These are phyloP conservation scores for Micromesistius poutassou DNA, from an alignment of 2,797 vertebrate species.

Conservation along the genomic window DNA sequence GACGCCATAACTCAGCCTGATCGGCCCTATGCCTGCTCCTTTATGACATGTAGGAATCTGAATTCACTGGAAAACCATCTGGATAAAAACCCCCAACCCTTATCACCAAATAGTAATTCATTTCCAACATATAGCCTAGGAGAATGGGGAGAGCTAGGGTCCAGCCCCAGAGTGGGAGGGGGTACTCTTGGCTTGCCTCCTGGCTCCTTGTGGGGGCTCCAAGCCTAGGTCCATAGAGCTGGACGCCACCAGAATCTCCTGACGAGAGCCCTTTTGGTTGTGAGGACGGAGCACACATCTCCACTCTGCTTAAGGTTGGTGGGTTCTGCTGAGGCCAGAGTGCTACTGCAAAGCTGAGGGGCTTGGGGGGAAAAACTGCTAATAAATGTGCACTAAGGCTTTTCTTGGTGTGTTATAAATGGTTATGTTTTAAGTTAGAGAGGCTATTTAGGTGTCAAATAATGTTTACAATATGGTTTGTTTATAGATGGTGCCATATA, in stretches of 20 bases:
- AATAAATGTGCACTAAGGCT: neutral
- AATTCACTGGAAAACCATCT: neutral
- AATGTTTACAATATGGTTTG: neutral
- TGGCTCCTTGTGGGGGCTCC: neutral
- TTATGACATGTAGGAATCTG: neutral
- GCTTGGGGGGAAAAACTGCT: too few relatives aligned
- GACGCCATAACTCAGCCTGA: neutral
- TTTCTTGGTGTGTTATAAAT: neutral
- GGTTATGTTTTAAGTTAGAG: neutral
- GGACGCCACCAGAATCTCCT: neutral
- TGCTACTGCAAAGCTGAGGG: neutral
- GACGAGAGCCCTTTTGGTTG: neutral
- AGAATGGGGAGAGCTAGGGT: neutral
- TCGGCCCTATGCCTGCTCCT: neutral
- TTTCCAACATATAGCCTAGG: neutral
- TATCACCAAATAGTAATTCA: neutral
- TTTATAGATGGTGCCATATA: neutral
- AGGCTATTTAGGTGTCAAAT: neutral
- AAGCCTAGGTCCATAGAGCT: neutral
- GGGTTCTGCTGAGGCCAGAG: neutral
- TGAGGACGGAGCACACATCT: neutral
- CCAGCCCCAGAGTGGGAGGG: slow-evolving; percentile 1
- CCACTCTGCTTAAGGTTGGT: neutral
- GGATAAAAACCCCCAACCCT: neutral
- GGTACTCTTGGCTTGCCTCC: neutral